These are phyloP conservation scores for Poeciliopsis occidentalis DNA, from an alignment of 2,113 vertebrate genomes.

Conservation along the genomic window DNA sequence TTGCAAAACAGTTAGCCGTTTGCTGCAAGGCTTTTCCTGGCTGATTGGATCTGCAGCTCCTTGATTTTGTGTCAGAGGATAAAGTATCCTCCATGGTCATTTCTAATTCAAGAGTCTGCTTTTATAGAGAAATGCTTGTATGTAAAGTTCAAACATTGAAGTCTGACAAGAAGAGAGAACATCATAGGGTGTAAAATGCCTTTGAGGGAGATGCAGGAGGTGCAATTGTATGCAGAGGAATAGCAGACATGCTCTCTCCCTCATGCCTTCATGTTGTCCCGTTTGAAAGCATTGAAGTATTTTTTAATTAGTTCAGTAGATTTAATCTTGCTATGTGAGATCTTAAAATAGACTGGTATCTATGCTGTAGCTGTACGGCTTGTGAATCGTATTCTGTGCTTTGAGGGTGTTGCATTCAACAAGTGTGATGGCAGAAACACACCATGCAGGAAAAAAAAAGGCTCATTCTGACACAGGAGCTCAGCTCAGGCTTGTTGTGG, in stretches of 20 bases:
- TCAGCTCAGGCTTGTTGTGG: slow-evolving; percentile 29
- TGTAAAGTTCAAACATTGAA: slow-evolving; percentile 29
- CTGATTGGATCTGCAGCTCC: neutral
- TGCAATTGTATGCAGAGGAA: neutral
- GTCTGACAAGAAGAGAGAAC: slow-evolving; percentile 21
- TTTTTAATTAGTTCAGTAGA: slow-evolving; percentile 14
- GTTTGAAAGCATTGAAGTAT: neutral
- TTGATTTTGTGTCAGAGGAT: neutral
- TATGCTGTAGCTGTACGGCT: neutral
- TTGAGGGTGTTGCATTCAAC: slow-evolving; percentile 21
- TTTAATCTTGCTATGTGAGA: slow-evolving; percentile 10
- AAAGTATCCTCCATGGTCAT: slow-evolving; percentile 8
- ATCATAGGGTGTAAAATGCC: slow-evolving; percentile 2
- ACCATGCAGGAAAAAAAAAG: neutral
- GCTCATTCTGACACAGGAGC: slow-evolving; percentile 29
- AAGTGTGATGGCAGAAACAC: slow-evolving; percentile 19
- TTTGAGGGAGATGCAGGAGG: neutral
- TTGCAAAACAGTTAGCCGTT: neutral
- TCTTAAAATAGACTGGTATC: neutral
- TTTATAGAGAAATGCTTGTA: neutral
- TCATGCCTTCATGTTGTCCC: neutral
- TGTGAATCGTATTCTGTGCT: neutral
- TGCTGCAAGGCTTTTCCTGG: neutral
- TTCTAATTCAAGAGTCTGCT: slow-evolving; percentile 39
- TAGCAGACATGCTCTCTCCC: neutral